Evolutionary conservation across 2,113 vertebrate species (phyloP).

Genomic region (Bolborhynchus lineola): DNA sequence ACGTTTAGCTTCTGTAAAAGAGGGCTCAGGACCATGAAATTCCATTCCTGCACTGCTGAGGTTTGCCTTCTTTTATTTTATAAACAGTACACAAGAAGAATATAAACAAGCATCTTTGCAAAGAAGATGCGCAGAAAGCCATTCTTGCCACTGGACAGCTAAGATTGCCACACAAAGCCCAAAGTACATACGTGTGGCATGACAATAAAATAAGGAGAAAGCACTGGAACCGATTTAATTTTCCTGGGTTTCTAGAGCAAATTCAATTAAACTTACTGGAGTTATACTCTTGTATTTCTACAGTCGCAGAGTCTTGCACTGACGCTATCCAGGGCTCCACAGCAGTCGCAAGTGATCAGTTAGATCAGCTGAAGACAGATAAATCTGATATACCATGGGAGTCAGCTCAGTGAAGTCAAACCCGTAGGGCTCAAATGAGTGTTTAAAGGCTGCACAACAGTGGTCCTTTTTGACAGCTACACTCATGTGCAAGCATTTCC

Average conservation of each 20-base stretch:
- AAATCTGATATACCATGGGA: not conserved
- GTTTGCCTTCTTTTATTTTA: not conserved
- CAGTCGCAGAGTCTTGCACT: not conserved
- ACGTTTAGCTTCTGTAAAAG: not conserved
- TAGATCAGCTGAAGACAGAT: not conserved
- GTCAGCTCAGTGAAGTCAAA: not conserved
- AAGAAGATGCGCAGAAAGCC: not conserved
- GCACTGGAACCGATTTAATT: not conserved
- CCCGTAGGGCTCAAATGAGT: not conserved
- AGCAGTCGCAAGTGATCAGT: not conserved
- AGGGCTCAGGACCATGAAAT: not conserved
- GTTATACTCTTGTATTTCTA: not conserved
- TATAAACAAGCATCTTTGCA: not conserved
- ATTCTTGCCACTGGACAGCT: not conserved
- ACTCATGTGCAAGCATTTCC: not conserved
- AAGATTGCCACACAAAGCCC: not conserved
- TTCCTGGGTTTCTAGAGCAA: not conserved
- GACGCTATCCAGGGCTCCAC: not conserved
- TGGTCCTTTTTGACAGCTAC: not conserved
- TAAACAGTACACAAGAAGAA: not conserved
- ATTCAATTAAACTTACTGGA: not conserved
- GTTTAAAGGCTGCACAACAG: not conserved
- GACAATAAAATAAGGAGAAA: not conserved
- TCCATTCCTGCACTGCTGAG: not conserved
- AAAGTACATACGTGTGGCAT: not conserved